Base-by-base conservation (phyloP, 2,888 invertebrate species). In the Thymelicus sylvestris region DNA sequence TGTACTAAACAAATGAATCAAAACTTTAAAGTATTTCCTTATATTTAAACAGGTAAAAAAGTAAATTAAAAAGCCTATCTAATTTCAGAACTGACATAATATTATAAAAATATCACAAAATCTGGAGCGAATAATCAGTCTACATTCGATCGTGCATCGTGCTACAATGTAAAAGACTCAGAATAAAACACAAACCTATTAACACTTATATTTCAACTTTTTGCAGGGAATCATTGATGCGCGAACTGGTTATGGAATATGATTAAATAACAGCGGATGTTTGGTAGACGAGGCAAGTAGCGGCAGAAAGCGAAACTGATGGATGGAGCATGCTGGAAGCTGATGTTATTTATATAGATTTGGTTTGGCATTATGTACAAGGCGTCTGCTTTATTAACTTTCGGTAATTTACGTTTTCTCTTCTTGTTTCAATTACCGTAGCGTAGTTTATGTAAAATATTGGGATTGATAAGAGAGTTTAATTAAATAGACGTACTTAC, bases 241-340 rank as follows among this genome's bases (percentile, higher is more conserved):
- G 73, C 78, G 72, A 74, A 78, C 61, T 73, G 39, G 77, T 82
- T 82, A 80, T 78, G 79, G 80, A 80, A 81, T 80, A 75, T 67
- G 52, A 60, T 77, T 80, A 78, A 62, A 71, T 71, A 66, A 66
- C 71, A 66, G 47, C 66, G 71, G 61, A 71, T 66, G 60, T 61
- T 61, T 61, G 48, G 60, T 66, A 61, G 52, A 55, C 52, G 61
- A 66, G 44, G 48, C 60, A 59, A 59, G 48, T 50, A 57, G 63
- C 60, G 39, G 59, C 59, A 70, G 70, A 65, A 65, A 70, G 65
- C 70, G 65, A 70, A 70, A 70, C 70, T 70, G 70, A 70, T 66
- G 52, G 50, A 61, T 52, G 70, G 39, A 39, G 59, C 13, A 50
- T 48, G 19, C 24, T 15, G 65, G 57, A 39, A 48, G 70, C 64